phyloP scores from a whole-genome alignment of 53 echinoderm and acorn worm species.

The Arbacia lixula region DNA sequence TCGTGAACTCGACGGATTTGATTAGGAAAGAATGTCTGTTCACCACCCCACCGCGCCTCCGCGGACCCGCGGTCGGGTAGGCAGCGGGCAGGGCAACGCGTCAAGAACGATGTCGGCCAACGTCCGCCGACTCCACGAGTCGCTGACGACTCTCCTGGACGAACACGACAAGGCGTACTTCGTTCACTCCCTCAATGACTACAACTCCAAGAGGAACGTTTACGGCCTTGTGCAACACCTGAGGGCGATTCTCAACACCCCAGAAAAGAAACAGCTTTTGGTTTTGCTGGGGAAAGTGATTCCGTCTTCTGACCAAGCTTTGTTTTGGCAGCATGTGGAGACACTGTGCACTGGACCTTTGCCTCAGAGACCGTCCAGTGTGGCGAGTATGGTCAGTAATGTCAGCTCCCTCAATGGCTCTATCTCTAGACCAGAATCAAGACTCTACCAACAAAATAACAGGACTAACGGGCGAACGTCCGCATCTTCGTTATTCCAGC shows the following conservation, averaged over 20 bases:
- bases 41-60: slow-evolving; percentile 60
- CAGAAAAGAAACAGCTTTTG: slow-evolving; percentile 82
- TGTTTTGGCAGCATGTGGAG: slow-evolving; percentile 84
- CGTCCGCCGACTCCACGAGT: slow-evolving; percentile 86
- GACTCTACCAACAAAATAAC: slow-evolving; percentile 40
- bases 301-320: slow-evolving; percentile 75
- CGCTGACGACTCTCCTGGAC: slow-evolving; percentile 68
- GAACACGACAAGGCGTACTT: slow-evolving; percentile 82
- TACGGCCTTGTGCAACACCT: slow-evolving; percentile 76
- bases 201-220: slow-evolving; percentile 88
- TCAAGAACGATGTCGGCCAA: slow-evolving; percentile 92
- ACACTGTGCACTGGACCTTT: slow-evolving; percentile 44
- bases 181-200: slow-evolving; percentile 90
- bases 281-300: slow-evolving; percentile 81
- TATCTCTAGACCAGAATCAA: slow-evolving; percentile 42
- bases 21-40: slow-evolving; percentile 49
- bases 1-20: slow-evolving; percentile 10
- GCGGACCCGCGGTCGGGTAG: slow-evolving; percentile 50
- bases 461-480: slow-evolving; percentile 4
- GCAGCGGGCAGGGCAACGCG: slow-evolving; percentile 10
- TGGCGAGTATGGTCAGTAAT: slow-evolving; percentile 14
- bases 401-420: slow-evolving; percentile 31
- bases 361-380: slow-evolving; percentile 37
- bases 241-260: slow-evolving; percentile 73
- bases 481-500: slow-evolving; percentile 2